Evolutionary conservation across 2,888 invertebrate species (phyloP).

Genomic region (Melanostoma scalare): DNA sequence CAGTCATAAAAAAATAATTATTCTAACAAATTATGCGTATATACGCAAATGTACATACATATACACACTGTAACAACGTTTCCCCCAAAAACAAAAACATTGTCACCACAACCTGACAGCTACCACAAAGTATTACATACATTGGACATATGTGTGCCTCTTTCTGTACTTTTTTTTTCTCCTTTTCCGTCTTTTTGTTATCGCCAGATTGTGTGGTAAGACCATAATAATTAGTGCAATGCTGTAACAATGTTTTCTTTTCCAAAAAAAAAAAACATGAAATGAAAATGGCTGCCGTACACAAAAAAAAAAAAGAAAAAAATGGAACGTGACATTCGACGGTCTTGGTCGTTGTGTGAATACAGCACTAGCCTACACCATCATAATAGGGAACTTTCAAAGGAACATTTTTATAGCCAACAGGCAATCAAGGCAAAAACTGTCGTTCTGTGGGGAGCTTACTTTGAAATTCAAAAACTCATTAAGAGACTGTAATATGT

Average conservation of each 20-base stretch:
- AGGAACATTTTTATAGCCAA: slow-evolving; percentile 22
- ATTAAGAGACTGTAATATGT: slow-evolving; percentile 16
- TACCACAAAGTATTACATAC: background rate
- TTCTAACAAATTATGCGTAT: too few species aligned
- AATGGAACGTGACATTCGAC: slow-evolving; percentile 51
- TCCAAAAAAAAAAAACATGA: slow-evolving; percentile 3
- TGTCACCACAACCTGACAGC: slow-evolving; percentile 20
- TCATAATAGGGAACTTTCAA: slow-evolving; percentile 18
- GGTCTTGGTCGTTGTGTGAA: slow-evolving; percentile 15
- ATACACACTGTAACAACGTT: too few species aligned
- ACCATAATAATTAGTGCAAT: slow-evolving; percentile 55
- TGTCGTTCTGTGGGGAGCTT: slow-evolving; percentile 10
- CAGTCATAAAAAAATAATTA: too few species aligned
- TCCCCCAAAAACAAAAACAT: background rate
- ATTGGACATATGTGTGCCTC: background rate
- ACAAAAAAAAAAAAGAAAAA: background rate
- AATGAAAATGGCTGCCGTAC: slow-evolving; percentile 1
- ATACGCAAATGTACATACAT: too few species aligned
- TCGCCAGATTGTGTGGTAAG: slow-evolving; percentile 29
- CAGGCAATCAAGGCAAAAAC: slow-evolving; percentile 23
- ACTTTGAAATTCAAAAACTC: slow-evolving; percentile 33
- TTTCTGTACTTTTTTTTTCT: slow-evolving; percentile 21
- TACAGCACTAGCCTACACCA: background rate
- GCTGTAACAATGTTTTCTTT: slow-evolving; percentile 1
- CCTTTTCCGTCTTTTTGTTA: slow-evolving; percentile 18